A percentile compares a stretch with the other conserved stretches of the same genome.
Conservation (phyloP, 2,113 vertebrate species). For the Callospermophilus lateralis region DNA sequence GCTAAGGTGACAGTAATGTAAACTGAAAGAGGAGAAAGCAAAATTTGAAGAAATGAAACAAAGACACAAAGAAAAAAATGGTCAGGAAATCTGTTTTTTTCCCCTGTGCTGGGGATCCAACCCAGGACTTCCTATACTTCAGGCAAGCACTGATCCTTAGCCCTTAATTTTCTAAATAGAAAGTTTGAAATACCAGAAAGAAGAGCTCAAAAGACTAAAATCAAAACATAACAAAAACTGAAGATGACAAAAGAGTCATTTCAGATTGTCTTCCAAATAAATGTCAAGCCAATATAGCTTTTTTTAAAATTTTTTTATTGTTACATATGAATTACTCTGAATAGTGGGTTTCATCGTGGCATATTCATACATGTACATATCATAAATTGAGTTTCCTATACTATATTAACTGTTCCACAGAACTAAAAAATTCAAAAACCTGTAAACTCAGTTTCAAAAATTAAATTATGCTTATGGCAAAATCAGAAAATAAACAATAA, state of each 20-base stretch:
- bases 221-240: background rate
- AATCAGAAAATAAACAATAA: background rate
- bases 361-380: no score
- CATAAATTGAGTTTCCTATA: background rate
- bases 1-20: background rate
- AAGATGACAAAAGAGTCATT: background rate
- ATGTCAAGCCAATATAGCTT: background rate
- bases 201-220: background rate
- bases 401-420: background rate
- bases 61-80: background rate
- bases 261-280: background rate
- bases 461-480: background rate
- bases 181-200: background rate
- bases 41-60: background rate
- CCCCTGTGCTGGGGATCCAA: no score
- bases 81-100: background rate
- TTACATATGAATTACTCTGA: no score
- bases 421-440: background rate
- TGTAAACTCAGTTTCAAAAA: constrained; percentile 19
- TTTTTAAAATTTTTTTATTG: background rate
- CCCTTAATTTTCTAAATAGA: background rate
- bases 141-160: no score
- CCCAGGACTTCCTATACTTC: no score
- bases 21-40: background rate
- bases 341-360: no score